phyloP scores from a whole-genome alignment of 2,797 vertebrate species.

The Halcyon leucocephala region DNA sequence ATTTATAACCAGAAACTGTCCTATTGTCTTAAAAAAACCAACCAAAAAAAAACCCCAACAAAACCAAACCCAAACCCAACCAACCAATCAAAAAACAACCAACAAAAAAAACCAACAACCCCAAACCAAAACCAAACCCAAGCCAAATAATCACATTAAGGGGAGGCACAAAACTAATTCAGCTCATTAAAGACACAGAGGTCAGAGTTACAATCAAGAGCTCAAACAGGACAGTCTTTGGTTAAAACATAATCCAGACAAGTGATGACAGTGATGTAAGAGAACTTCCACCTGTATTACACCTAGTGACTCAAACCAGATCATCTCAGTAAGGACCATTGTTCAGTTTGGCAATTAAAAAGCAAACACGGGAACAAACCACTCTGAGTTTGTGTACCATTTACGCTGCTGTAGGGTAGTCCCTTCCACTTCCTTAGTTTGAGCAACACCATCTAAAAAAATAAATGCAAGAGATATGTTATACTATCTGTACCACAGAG shows the following conservation, averaged over 20 bases:
- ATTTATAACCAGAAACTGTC: background rate
- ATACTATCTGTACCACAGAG: background rate
- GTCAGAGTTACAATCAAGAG: background rate
- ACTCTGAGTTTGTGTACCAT: slow-evolving; percentile 8
- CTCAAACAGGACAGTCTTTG: background rate
- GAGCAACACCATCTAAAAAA: slow-evolving; percentile 12
- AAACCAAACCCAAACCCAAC: background rate
- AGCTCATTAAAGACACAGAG: background rate
- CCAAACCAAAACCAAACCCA: background rate
- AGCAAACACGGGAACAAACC: background rate
- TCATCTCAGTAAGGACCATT: background rate
- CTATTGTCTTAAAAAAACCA: background rate
- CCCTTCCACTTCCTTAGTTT: background rate
- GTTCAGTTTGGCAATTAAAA: background rate
- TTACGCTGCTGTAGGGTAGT: background rate
- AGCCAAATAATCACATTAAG: background rate
- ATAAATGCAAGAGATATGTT: background rate
- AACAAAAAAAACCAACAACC: background rate
- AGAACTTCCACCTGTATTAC: background rate
- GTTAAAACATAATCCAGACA: background rate
- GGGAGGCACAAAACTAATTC: background rate
- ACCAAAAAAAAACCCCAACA: no score
- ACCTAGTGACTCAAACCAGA: background rate
- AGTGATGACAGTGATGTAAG: background rate
- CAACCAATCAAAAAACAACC: background rate